Percentiles rank a stretch among this genome's conserved stretches.
These are phyloP conservation scores for Chrosomus eos DNA, from an alignment of 2,797 vertebrate genomes.

Conservation along the genomic window DNA sequence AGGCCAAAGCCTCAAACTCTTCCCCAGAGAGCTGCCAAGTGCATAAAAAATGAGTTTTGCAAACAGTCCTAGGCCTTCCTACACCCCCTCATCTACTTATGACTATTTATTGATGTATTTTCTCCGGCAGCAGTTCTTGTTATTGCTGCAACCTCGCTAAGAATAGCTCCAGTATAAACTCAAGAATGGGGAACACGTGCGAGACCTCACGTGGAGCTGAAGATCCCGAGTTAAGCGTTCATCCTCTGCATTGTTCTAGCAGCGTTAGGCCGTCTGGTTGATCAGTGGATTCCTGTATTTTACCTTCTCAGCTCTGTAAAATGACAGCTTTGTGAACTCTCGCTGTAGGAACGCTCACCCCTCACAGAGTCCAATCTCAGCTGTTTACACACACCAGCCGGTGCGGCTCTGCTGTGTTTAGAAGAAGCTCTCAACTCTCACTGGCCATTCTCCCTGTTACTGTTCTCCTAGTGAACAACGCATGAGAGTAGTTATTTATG, in stretches of 20 bases:
- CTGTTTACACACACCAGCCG: constrained; percentile 81
- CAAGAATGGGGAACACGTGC: constrained; percentile 16
- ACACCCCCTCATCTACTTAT: neutral
- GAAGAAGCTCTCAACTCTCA: constrained; percentile 81
- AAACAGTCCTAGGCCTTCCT: constrained; percentile 6
- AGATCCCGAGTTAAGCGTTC: constrained; percentile 7
- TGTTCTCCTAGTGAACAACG: constrained; percentile 8
- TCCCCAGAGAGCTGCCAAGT: constrained; percentile 24
- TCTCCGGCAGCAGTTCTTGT: constrained; percentile 23
- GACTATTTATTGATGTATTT: constrained; percentile 46
- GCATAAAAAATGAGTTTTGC: constrained; percentile 21
- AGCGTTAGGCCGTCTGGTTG: constrained; percentile 50
- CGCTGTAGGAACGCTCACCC: constrained; percentile 72
- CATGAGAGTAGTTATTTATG: neutral
- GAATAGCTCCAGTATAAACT: constrained; percentile 48
- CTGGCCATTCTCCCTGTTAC: constrained; percentile 67
- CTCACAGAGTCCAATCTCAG: constrained; percentile 72
- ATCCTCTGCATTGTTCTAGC: constrained; percentile 56
- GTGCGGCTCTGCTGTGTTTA: constrained; percentile 78
- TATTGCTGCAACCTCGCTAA: constrained; percentile 42
- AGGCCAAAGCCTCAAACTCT: constrained; percentile 23
- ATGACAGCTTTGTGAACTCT: constrained; percentile 70
- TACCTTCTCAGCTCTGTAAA: constrained; percentile 50
- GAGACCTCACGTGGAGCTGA: neutral
- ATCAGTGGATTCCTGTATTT: constrained; percentile 50